Conservation (phyloP, 1,140 invertebrate species). For the Dolichoris vasculosae region DNA sequence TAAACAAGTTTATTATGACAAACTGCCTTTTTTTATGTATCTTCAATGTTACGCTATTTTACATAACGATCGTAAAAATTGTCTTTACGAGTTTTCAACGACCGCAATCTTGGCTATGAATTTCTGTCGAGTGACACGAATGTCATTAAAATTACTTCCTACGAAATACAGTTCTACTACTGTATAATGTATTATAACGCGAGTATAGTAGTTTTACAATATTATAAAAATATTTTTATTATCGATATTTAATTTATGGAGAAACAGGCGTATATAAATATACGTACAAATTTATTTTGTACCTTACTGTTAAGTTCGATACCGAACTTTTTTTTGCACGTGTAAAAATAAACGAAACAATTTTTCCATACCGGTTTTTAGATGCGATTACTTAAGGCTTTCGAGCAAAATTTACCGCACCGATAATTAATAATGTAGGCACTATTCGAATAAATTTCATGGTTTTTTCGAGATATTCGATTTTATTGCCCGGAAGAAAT, state of each 20-base stretch:
- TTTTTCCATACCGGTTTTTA: neutral
- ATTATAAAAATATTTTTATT: neutral
- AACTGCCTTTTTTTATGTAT: neutral
- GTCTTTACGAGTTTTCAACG: neutral
- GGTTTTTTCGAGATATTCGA: neutral
- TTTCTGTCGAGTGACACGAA: neutral
- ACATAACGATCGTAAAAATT: constrained; percentile 4
- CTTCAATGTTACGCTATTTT: neutral
- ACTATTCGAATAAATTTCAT: neutral
- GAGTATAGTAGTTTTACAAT: neutral
- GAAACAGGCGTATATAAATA: too few species aligned
- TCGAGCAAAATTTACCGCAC: neutral
- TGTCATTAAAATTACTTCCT: neutral
- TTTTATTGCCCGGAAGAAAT: neutral
- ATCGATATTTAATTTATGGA: neutral
- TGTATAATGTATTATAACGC: neutral
- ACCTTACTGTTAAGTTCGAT: neutral
- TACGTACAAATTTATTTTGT: neutral
- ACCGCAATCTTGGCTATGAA: neutral
- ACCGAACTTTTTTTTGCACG: neutral
- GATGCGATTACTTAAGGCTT: neutral
- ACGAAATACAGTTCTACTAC: neutral
- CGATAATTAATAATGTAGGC: neutral
- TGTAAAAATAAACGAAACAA: neutral
- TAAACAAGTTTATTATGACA: neutral